Base-by-base conservation (phyloP, 92 coral and sea anemone species). In the Epizoanthus illoricatus region DNA sequence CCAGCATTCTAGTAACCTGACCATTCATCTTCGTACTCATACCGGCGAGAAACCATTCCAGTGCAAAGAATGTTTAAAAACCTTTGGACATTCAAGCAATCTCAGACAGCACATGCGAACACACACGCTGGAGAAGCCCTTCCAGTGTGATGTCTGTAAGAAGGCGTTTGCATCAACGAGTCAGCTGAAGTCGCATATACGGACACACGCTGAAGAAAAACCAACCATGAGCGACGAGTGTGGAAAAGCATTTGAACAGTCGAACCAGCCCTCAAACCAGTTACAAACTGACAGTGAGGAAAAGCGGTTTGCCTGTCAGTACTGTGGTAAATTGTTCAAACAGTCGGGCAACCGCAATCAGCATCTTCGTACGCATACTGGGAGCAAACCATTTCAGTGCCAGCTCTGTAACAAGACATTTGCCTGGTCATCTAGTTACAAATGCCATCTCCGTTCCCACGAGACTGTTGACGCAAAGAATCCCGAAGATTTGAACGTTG, bases 351-450 rank as follows among this genome's bases (percentile, higher is more conserved):
- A 78, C 7, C 69, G 82, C 33, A 78, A 78, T 59, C 82, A 78
- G 59, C 82, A 78, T 15, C 60, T 78, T 40, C 71, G 82, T 4
- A 78, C 82, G 21, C 82, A 78, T 17, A 78, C 82, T 21, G 82
- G 82, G 1, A 78, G 82, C 42, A 78, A 78, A 78, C 82, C 82
- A 0, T 78, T 78, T 64, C 82, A 78, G 19, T 78, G 82, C 47
- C 71, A 78, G 42, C 17, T 40, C 65, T 78, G 82, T 63, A 70
- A 78, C 69, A 78, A 63, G 59, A 62, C 82, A 12, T 78, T 78
- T n/a, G 82, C 82, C 47, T 78, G 82, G 82, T 78, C 82, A 4
- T 78, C 82, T 33, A 78, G 82, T 63, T 78, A 78, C 71, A 78
- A 78, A 59, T 62, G 65, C 61, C 82, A 78, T 78, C 82, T 78